Evolutionary conservation across 1,140 invertebrate genomes (phyloP), one percentile per base, ranked within the genome.

Genomic region (Drosophila subpulchrella): DNA sequence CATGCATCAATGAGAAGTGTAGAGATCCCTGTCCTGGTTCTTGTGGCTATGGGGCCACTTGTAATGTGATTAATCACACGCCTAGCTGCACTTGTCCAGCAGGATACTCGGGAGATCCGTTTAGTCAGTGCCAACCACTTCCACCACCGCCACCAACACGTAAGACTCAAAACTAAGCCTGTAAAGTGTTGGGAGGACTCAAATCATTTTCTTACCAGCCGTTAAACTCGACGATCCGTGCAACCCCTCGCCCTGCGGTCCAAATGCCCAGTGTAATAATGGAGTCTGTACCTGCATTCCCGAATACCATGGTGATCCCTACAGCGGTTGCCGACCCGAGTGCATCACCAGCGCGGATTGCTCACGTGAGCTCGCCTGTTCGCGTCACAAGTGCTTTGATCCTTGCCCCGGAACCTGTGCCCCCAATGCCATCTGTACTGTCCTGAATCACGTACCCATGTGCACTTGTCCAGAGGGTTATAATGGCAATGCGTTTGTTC

Each of bases 301-400:
- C 0, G 96, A 96, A 84, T 97, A 97, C 86, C 96, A 95, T 71
- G 96, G 96, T 27, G 96, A 97, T 92, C 96, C 96, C 17, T 97
- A 97, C 79, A 95, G 94, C 11, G 96, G 96, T 10, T 97, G 96
- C 88, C 94, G 96, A 78, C 96, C 96, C 3, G 96, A 97, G 93
- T 97, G 96, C 88, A 95, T 97, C 1, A 95, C 95, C 10, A 97
- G 97, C 88, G 94, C 95, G 17, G 97, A 98, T 76, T 97, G 97
- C 75, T 93, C 95, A 55, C 93, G 94, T 13, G 94, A 94, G 39
- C 95, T 94, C 73, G 95, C 96, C 7, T 97, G 97, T 80, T 93
- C 96, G 20, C 96, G 95, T 81, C 96, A 96, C 83, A 97, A 97
- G 93, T 97, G 97, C 80, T 93, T 95, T 41, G 95, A 97, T 93